Evolutionary conservation across 2,113 vertebrate species (phyloP).

Genomic region (Psilopsiagon aurifrons): DNA sequence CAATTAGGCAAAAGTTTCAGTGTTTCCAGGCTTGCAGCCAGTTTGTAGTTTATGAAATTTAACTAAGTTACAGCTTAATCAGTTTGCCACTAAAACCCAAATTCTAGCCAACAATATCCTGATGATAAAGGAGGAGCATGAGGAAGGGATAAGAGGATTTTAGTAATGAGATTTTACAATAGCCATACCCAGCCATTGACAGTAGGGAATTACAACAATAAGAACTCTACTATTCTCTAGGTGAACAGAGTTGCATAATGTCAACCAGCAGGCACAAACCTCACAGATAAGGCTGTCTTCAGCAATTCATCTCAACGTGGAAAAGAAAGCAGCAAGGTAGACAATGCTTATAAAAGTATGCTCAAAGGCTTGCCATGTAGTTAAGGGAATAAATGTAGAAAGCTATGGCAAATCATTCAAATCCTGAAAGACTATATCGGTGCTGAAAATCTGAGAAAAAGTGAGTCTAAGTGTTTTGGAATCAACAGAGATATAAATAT

Average conservation of each 20-base stretch:
- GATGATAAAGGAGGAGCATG: not conserved
- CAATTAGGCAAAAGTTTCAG: slow-evolving; percentile 73
- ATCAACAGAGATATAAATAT: not conserved
- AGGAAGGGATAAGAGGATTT: not conserved
- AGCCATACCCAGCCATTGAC: not conserved
- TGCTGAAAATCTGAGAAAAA: not conserved
- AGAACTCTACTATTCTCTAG: not conserved
- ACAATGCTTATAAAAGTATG: not conserved
- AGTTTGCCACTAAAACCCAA: not conserved
- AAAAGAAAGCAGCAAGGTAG: not conserved
- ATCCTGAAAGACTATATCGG: not conserved
- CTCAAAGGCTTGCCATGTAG: not conserved
- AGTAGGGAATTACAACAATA: not conserved
- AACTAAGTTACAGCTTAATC: slow-evolving; percentile 66
- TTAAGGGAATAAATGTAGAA: not conserved
- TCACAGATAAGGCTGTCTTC: not conserved
- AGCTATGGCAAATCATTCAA: not conserved
- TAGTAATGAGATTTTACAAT: not conserved
- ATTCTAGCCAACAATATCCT: slow-evolving; percentile 6
- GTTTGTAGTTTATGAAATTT: slow-evolving; percentile 69
- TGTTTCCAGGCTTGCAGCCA: slow-evolving; percentile 69
- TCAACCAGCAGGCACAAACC: not conserved
- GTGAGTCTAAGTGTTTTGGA: not conserved
- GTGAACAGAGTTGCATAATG: not conserved
- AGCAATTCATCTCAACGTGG: not conserved